Evolutionary conservation across 2,113 vertebrate genomes (phyloP), one percentile per base, ranked within the genome.

Genomic region (Petrocephalus microphthalmus): DNA sequence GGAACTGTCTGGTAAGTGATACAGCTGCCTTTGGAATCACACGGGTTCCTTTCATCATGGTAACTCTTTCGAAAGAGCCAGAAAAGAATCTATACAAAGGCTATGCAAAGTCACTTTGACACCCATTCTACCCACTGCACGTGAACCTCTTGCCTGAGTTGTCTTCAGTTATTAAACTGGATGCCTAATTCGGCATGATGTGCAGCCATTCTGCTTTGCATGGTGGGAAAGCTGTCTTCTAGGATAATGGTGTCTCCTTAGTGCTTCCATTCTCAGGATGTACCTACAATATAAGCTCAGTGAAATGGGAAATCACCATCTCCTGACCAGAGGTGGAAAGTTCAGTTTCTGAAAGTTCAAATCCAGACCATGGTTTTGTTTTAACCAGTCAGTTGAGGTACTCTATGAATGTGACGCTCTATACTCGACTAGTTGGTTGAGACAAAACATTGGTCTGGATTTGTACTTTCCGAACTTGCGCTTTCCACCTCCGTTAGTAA

Each of bases 1-100:
- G 91, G 97, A 96, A 45, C 93, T 98, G 89, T 97, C 97, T 90
- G 97, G 97, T 97, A 84, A 92, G 92, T 89, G 29, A 84, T 7
- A 17, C 56, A 4, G 33, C 87, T n/a, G 3, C 47, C 5, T 53
- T 37, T 20, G 7, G 19, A 88, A 37, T 17, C 22, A 22, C 78
- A 57, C 0, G 19, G 5, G 5, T 88, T 25, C 67, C 7, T 45
- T 13, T 81, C 54, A 20, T 56, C 51, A 56, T 11, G 20, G 47
- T 5, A 17, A 29, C 84, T 37, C 4, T 85, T 42, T 42, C 33
- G 7, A 42, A 42, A 42, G 71, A 10, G n/a, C 60, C 60, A 11
- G n/a, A 64, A 64, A 64, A 64, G 7, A 25, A 25, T 10, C 25
- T 29, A 25, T 67, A n/a, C 8, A 29, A 67, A 67, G 11, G 8